These are phyloP conservation scores for Camponotus floridanus DNA, from an alignment of 1,140 invertebrate genomes.

Conservation along the genomic window DNA sequence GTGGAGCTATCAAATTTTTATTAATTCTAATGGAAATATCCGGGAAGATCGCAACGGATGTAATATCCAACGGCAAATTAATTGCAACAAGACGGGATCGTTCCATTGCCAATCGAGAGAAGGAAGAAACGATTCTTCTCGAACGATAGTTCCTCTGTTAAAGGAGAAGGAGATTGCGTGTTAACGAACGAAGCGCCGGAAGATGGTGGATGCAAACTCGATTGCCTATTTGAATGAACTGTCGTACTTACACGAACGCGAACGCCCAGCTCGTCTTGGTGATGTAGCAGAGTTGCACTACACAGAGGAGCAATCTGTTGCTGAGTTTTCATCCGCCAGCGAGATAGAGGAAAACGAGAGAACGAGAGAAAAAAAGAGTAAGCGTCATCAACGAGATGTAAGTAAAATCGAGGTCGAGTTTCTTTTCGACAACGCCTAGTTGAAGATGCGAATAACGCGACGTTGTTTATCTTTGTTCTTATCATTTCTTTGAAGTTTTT, in stretches of 20 bases:
- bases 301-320: slow-evolving; percentile 71
- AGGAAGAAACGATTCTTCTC: slow-evolving; percentile 45
- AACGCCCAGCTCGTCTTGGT: slow-evolving; percentile 27
- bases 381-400: slow-evolving; percentile 49
- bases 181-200: slow-evolving; percentile 69
- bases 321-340: slow-evolving; percentile 64
- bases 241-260: slow-evolving; percentile 48
- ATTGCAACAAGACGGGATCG: slow-evolving; percentile 22
- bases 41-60: background rate
- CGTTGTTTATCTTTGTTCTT: slow-evolving; percentile 34
- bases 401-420: slow-evolving; percentile 52
- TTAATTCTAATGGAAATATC: background rate
- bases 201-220: slow-evolving; percentile 72
- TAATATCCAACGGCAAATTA: slow-evolving; percentile 35
- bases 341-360: background rate
- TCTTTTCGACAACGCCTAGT: slow-evolving; percentile 48
- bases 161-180: slow-evolving; percentile 65
- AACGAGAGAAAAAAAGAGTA: slow-evolving; percentile 20
- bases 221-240: slow-evolving; percentile 70
- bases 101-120: slow-evolving; percentile 27
- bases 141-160: background rate
- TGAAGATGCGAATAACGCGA: slow-evolving; percentile 15
- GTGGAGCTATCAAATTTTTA: background rate
- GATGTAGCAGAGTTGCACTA: slow-evolving; percentile 12
- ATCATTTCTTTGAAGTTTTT: slow-evolving; percentile 36